Base-by-base conservation (phyloP, 2,888 invertebrate species). In the Molorchus minor region DNA sequence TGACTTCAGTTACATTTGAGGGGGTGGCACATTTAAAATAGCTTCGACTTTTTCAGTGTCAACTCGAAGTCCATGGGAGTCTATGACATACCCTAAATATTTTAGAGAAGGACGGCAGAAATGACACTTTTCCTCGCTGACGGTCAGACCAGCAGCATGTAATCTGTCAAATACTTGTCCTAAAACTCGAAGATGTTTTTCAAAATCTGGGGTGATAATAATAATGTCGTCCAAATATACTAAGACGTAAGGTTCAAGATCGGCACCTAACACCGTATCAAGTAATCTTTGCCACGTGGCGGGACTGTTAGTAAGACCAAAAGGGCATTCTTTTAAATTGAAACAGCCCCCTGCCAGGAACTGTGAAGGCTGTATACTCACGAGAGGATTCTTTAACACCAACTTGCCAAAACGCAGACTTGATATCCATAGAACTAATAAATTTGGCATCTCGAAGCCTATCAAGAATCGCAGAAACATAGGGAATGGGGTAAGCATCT, bases 301-400 rank as follows among this genome's bases (percentile, higher is more conserved):
- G 3, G 62, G 52, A 16, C 38, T 19, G 15, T 56, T 52, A 4
- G 36, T 43, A 12, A 53, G 40, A 3, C 58, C 51, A 33, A 58
- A 62, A 0, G n/a, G 57, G 49, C 36, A 63, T 35, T 15, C 58
- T 3, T 25, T 29, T 52, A 21, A 60, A 62, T 38, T 60, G 56
- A 46, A 36, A 61, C 12, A 59, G 16, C 3, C 30, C 30, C n/a
- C 16, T n/a, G 13, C 5, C 13, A 10, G 46, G 46, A 5, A 52
- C 40, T 36, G 58, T 57, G 16, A 57, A 57, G 4, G 57, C 44
- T 3, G 57, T 58, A 21, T 44, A 58, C 12, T 58, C 58, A 19
- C 53, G 25, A 35, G 44, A 52, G 25, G 36, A 20, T 20, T 53
- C 53, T 4, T 45, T 45, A 12, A 56, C 35, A 1, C 33, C 19